phyloP scores from a whole-genome alignment of 2,797 vertebrate species.

The Ctenochaetus hawaiiensis region DNA sequence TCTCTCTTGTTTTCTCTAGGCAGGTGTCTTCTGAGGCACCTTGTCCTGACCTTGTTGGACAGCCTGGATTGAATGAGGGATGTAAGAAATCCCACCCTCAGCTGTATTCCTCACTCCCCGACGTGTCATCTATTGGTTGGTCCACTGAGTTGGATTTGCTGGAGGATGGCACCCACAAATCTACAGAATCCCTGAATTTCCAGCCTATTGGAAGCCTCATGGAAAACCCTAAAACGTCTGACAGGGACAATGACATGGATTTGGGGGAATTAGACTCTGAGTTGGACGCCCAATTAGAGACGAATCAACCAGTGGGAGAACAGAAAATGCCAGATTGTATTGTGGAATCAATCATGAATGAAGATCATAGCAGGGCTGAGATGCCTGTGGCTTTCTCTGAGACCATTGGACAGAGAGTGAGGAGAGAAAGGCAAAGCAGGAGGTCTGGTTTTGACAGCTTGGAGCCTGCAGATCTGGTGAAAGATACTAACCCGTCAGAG shows the following conservation, averaged over 20 bases:
- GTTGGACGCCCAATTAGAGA: constrained; percentile 51
- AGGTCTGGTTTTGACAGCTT: constrained; percentile 47
- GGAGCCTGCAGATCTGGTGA: constrained; percentile 67
- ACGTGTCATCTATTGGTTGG: constrained; percentile 78
- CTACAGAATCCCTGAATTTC: constrained; percentile 60
- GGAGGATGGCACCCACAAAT: constrained; percentile 45
- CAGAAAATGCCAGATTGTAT: constrained; percentile 75
- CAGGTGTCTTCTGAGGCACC: constrained; percentile 43
- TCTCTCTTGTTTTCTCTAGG: constrained; percentile 54
- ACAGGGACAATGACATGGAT: constrained; percentile 44
- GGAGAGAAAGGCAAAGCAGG: constrained; percentile 67
- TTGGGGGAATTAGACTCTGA: constrained; percentile 59
- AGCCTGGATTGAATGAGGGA: constrained; percentile 54
- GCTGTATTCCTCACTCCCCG: constrained; percentile 81
- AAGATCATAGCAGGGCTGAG: constrained; percentile 58
- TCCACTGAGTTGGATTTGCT: constrained; percentile 23
- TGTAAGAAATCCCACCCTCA: constrained; percentile 60
- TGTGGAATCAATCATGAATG: constrained; percentile 75
- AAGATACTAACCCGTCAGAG: constrained; percentile 58
- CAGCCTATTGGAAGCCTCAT: constrained; percentile 18
- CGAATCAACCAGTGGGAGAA: constrained; percentile 21
- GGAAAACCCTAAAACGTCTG: constrained; percentile 17
- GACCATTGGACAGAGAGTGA: constrained; percentile 84
- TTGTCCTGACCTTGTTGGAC: constrained; percentile 82
- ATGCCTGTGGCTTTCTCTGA: constrained; percentile 76